These are phyloP conservation scores for Euura saliciscinereae DNA, from an alignment of 1,140 invertebrate species.

Conservation along the genomic window DNA sequence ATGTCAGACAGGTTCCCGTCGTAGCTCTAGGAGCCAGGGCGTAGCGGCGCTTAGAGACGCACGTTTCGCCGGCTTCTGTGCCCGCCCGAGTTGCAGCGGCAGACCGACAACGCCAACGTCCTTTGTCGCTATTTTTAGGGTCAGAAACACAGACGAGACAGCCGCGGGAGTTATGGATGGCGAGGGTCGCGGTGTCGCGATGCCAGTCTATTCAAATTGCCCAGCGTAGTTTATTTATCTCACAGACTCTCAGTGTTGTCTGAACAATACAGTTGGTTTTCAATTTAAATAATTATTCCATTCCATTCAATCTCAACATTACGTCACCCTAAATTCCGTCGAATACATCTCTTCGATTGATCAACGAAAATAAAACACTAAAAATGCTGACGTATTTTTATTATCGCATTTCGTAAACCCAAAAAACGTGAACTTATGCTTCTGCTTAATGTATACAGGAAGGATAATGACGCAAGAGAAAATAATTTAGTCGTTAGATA, in stretches of 20 bases:
- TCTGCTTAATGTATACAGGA: neutral
- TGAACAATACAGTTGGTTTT: too few relatives aligned
- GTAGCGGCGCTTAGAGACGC: neutral
- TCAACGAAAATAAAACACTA: too few relatives aligned
- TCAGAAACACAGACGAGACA: constrained; percentile 1
- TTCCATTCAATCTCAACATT: too few relatives aligned
- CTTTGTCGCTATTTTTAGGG: constrained; percentile 7
- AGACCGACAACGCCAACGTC: neutral
- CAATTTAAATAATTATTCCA: too few relatives aligned
- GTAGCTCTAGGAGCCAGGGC: neutral
- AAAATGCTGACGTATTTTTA: too few relatives aligned
- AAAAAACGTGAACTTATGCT: too few relatives aligned
- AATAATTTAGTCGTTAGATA: too few relatives aligned
- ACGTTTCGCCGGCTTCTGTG: neutral
- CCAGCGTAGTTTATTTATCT: too few relatives aligned
- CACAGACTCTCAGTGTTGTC: too few relatives aligned
- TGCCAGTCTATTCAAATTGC: neutral
- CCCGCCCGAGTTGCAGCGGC: neutral
- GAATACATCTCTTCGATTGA: too few relatives aligned
- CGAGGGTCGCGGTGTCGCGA: neutral
- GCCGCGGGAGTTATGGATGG: neutral
- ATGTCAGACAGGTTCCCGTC: neutral
- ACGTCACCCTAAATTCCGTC: too few relatives aligned
- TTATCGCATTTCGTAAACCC: too few relatives aligned
- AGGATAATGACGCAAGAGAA: neutral